These are phyloP conservation scores for Podarcis raffonei DNA, from an alignment of 2,113 vertebrate genomes.

Conservation along the genomic window DNA sequence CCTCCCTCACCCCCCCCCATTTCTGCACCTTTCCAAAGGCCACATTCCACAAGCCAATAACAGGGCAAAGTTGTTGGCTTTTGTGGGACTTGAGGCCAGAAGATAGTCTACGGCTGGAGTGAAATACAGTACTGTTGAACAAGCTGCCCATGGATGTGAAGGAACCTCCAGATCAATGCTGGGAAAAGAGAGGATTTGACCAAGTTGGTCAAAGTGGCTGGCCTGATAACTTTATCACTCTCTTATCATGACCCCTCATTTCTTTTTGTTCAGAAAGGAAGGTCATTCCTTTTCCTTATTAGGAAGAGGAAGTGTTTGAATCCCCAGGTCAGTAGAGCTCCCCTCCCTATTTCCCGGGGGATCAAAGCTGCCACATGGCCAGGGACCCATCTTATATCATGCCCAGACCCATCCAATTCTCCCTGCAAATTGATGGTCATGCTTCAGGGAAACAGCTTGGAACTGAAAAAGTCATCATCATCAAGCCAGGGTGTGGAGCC, in stretches of 20 bases:
- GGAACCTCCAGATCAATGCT: not conserved
- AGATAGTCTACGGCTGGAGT: not conserved
- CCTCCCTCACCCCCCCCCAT: not conserved
- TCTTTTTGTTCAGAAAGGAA: not conserved
- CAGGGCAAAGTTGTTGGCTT: not conserved
- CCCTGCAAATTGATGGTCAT: slow-evolving; percentile 17
- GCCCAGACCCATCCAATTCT: slow-evolving; percentile 14
- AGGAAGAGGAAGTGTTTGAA: not conserved
- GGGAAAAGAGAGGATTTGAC: not conserved
- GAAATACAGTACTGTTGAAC: not conserved
- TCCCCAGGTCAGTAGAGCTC: not conserved
- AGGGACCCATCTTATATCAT: not conserved
- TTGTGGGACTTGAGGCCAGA: not conserved
- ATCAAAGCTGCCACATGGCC: slow-evolving; percentile 5
- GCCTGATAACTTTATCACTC: not conserved
- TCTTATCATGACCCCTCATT: not conserved
- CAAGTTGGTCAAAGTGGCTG: not conserved
- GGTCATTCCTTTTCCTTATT: not conserved
- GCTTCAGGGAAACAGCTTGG: not conserved
- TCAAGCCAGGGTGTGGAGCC: not conserved
- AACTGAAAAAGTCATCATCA: not conserved
- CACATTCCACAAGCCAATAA: not conserved
- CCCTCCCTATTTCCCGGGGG: not conserved
- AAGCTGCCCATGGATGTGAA: not conserved
- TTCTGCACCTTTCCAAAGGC: not conserved